Percentiles rank a stretch among this genome's conserved stretches.
phyloP scores from a whole-genome alignment of 2,113 vertebrate genomes.

The Thunnus thynnus region DNA sequence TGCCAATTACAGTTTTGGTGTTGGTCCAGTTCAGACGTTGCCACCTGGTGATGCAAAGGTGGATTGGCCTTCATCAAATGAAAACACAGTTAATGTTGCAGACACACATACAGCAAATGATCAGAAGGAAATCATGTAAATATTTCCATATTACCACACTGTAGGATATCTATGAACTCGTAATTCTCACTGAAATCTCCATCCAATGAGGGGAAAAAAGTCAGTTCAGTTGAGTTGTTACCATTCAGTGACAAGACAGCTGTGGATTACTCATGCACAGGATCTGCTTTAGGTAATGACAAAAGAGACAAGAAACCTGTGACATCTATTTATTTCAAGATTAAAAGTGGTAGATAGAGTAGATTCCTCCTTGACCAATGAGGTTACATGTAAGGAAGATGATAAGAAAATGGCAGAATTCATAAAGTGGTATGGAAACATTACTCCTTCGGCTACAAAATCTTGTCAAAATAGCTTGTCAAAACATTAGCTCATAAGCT shows the following conservation, averaged over 20 bases:
- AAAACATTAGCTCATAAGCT: too few relatives aligned
- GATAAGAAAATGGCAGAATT: too few relatives aligned
- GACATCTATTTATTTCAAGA: not conserved
- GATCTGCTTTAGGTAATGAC: not conserved
- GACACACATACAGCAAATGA: not conserved
- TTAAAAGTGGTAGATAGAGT: not conserved
- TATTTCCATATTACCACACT: not conserved
- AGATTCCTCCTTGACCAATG: not conserved
- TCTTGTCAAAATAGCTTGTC: too few relatives aligned
- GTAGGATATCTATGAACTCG: not conserved
- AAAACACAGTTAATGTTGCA: not conserved
- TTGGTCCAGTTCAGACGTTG: not conserved
- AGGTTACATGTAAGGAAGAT: not conserved
- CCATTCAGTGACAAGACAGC: not conserved
- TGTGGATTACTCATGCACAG: not conserved
- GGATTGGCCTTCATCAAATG: not conserved
- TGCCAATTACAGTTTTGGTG: not conserved
- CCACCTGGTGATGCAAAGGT: conserved; percentile 12
- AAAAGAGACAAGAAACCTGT: not conserved
- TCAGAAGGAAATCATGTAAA: conserved; percentile 21
- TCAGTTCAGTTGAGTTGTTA: not conserved
- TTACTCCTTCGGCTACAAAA: too few relatives aligned
- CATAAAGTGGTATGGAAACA: too few relatives aligned
- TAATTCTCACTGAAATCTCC: not conserved
- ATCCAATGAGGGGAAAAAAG: not conserved